Base-by-base conservation (phyloP, 2,797 vertebrate genomes). In the Poeciliopsis infans region DNA sequence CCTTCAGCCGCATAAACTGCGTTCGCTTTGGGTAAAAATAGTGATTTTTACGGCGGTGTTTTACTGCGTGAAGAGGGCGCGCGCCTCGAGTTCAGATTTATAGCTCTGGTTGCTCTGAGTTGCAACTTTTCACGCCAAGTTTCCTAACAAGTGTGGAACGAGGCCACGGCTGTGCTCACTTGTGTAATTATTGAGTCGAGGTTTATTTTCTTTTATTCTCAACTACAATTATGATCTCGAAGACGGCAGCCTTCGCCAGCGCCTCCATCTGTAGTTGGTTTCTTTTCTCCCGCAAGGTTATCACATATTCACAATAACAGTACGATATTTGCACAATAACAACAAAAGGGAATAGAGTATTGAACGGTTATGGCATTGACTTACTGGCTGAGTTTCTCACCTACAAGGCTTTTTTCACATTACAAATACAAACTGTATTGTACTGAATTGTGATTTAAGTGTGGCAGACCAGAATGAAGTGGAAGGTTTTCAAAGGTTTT, bases 71-170 rank as follows among this genome's bases (percentile, higher is more conserved):
- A 74, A 45, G 70, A 76, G 69, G 77, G 81, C 76, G 70, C 77
- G 47, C 41, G 36, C 74, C 79, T 41, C 36, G 10, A 78, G 70
- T 78, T 76, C 71, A 85, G 77, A 70, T 91, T 93, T 88, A 93
- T 81, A 83, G 78, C 70, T 74, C 79, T n/a, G 76, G 77, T 74
- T 75, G 72, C 83, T 81, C 85, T 83, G 83, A 85, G 74, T 84
- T 73, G 23, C 74, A 64, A 86, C 20, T 85, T 91, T n/a, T 2
- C 51, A 51, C 36, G 88, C 87, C 84, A 92, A 84, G 68, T 87
- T 85, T 83, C 57, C 86, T 87, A 72, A 92, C 88, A 87, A 89
- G 83, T 82, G 85, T 77, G 85, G 90, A 93, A 87, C 51, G 75
- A 87, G 91, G 86, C 79, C 88, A 86, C 8, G 12, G 84, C 93